A percentile compares a stretch with the other conserved stretches of the same genome.
Evolutionary conservation across 2,888 invertebrate genomes (phyloP).

Genomic region (Epiperipatus broadwayi): DNA sequence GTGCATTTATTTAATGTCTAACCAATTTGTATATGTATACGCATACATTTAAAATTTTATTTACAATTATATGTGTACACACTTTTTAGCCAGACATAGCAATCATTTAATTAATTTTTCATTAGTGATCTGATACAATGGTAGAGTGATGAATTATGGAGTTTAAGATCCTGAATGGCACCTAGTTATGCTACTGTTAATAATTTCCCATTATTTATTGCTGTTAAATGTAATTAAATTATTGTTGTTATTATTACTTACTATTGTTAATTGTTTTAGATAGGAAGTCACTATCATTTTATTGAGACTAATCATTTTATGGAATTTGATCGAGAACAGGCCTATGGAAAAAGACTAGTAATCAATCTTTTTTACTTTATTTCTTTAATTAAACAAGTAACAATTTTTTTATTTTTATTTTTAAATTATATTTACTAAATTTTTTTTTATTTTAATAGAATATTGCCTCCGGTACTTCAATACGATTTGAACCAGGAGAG

Average conservation of each 20-base stretch:
- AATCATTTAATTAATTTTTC: no score
- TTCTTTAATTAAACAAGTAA: not conserved
- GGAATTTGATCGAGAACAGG: slow-evolving; percentile 23
- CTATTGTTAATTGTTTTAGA: slow-evolving; percentile 16
- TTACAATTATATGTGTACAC: no score
- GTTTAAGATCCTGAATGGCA: no score
- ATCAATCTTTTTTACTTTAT: slow-evolving; percentile 10
- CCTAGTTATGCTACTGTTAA: no score
- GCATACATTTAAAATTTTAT: no score
- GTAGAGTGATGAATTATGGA: no score
- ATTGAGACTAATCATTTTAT: slow-evolving; percentile 25
- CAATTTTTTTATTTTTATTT: not conserved
- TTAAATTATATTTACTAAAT: not conserved
- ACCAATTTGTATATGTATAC: no score
- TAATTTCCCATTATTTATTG: no score
- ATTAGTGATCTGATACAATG: no score
- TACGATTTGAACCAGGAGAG: slow-evolving; percentile 27
- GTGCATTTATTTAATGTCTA: no score
- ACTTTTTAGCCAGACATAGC: no score
- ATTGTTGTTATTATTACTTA: not conserved
- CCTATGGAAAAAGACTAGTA: slow-evolving; percentile 27
- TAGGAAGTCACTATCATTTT: slow-evolving; percentile 27
- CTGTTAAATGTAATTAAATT: no score
- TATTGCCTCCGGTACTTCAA: slow-evolving; percentile 25
- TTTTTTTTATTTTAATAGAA: slow-evolving; percentile 19